Evolutionary conservation across 1,140 invertebrate species (phyloP), one percentile per base, ranked within the genome.

Genomic region (Megathymus violae): DNA sequence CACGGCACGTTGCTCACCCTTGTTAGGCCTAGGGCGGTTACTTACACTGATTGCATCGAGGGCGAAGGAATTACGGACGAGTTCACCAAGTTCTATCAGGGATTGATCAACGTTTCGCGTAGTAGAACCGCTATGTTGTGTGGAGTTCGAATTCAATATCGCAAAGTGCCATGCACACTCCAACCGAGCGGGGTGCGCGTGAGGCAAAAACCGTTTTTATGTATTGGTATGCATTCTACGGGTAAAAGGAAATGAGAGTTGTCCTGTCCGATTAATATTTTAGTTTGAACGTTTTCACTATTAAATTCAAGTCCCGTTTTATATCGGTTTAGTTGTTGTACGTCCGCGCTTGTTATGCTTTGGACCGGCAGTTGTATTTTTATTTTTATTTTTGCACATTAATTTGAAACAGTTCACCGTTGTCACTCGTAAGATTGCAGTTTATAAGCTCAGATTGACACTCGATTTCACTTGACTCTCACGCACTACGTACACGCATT

Each of bases 241-340:
- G 40, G 40, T 41, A 41, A 15, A 5, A 41, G 13, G 15, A 41
- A 41, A 41, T 41, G 40, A 16, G 15, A 41, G 14, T 41, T 41
- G 6, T 41, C 40, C 40, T 41, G 40, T 41, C 40, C 40, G 40
- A 41, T 41, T 16, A 41, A 16, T 41, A 41, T 41, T 36, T n/a
- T 11, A 36, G 34, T 10, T 11, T 36, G 10, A 11, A 36, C 1
- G 34, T 36, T 36, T 11, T 31, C 27, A 31, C 3, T 31, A 6
- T 31, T 31, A 5, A 9, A 31, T 4, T 5, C 7, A 9, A 31
- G 7, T 4, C 27, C 27, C 3, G 46, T 48, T 48, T 48, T 15
- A 51, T 36, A 3, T 31, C 15, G 13, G 1, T 36, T 11, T 36
- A 36, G 4, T 3, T n/a, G 27, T 34, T 16, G 14, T 10, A 50